Base-by-base conservation (phyloP, 2,888 invertebrate species). In the Eupithecia abbreviata region DNA sequence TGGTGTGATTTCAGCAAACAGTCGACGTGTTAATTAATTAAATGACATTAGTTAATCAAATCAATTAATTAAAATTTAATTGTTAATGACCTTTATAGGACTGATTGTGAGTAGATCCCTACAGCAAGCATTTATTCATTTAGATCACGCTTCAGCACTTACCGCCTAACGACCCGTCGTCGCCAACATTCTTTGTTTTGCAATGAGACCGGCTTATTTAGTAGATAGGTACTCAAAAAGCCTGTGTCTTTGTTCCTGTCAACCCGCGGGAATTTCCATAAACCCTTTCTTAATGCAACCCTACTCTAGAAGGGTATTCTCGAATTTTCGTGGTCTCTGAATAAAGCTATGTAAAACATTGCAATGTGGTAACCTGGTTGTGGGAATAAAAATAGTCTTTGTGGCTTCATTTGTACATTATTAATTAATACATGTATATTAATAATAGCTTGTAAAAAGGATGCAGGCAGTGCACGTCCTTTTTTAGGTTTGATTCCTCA, bases 241-340 rank as follows among this genome's bases (percentile, higher is more conserved):
- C 42, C 65, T 7, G 66, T 13, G n/a, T n/a, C 67, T 45, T 68
- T 68, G 67, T 68, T 68, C 2, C 45, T 68, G 67, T 68, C 67
- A n/a, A 67, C 67, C 67, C 67, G 18, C 42, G 67, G 67, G 67
- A 68, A 68, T 68, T 45, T 45, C 67, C 67, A 68, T 68, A 68
- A 68, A n/a, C 62, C 62, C 67, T 43, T 43, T 67, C 66, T 67
- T 45, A 15, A 43, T 45, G n/a, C 67, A 68, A 68, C 67, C 67
- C 67, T 45, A 43, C 70, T 70, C 51, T 70, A 43, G 15, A 51
- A 49, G 30, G 49, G 45, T 47, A 70, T 70, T 43, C 67, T 68
- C 12, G n/a, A 68, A 42, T n/a, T 45, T 68, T 68, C 45, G 67
- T 68, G 67, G 67, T 10, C n/a, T 9, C 13, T 68, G 43, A 45